Conservation (phyloP, 2,113 vertebrate species). For the Corynorhinus townsendii region DNA sequence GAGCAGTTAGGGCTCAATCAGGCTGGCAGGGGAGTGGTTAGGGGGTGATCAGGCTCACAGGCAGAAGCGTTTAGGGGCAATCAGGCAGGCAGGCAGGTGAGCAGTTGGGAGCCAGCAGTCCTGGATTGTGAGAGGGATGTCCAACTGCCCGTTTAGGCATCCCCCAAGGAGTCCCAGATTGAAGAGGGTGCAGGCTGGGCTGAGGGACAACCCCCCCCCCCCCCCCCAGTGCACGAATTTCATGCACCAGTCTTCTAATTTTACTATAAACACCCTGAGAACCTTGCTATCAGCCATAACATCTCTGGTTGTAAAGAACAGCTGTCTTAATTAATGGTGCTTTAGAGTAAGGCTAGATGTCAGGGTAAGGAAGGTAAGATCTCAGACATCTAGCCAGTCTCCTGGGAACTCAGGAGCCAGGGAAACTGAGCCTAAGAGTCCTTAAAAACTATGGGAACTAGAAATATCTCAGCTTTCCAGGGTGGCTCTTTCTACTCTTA, state of each 20-base stretch:
- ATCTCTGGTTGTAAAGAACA: not conserved
- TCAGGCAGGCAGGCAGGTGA: too few species aligned
- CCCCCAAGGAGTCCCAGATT: too few species aligned
- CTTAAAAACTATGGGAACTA: not conserved
- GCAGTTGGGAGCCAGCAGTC: too few species aligned
- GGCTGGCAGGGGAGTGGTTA: too few species aligned
- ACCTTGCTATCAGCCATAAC: not conserved
- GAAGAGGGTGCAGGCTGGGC: too few species aligned
- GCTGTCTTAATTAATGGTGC: not conserved
- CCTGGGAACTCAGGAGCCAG: not conserved
- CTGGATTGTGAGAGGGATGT: too few species aligned
- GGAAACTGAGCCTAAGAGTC: not conserved
- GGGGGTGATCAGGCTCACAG: too few species aligned
- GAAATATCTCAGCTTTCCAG: not conserved
- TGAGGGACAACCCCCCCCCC: too few species aligned
- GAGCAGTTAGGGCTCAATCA: too few species aligned
- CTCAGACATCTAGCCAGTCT: not conserved
- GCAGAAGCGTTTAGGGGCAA: too few species aligned
- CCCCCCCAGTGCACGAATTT: too few species aligned
- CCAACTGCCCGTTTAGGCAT: too few species aligned
- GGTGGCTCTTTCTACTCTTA: not conserved
- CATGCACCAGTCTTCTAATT: not conserved
- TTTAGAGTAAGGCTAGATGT: not conserved
- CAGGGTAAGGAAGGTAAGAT: not conserved
- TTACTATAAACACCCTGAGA: not conserved